These are phyloP conservation scores for Philopotamus ludificatus DNA, from an alignment of 1,140 invertebrate genomes.

Conservation along the genomic window DNA sequence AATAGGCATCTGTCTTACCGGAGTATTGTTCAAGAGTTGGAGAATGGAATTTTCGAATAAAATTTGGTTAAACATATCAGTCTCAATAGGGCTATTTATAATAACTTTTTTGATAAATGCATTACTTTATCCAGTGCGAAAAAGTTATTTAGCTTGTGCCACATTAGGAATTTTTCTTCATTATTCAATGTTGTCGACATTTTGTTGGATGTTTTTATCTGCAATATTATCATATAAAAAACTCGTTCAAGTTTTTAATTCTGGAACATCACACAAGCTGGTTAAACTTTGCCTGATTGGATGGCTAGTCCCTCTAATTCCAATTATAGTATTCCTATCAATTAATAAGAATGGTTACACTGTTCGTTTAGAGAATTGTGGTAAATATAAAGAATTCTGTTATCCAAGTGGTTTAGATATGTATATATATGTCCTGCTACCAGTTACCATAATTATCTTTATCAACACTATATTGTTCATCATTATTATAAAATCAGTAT, in stretches of 20 bases:
- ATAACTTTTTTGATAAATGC: constrained; percentile 47
- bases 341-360: constrained; percentile 46
- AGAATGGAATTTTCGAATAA: constrained; percentile 53
- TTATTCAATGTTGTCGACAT: constrained; percentile 51
- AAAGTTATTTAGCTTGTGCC: constrained; percentile 46
- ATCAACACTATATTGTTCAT: constrained; percentile 53
- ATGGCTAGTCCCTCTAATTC: constrained; percentile 49
- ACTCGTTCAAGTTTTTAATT: constrained; percentile 50
- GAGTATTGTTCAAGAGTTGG: constrained; percentile 50
- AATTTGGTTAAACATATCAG: constrained; percentile 52
- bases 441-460: constrained; percentile 48
- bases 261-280: constrained; percentile 50
- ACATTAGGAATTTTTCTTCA: constrained; percentile 49
- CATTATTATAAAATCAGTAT: constrained; percentile 52
- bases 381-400: constrained; percentile 46
- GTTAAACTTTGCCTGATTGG: constrained; percentile 50
- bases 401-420: constrained; percentile 50
- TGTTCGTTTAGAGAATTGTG: constrained; percentile 45
- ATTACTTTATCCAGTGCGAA: constrained; percentile 43
- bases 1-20: constrained; percentile 47
- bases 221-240: constrained; percentile 51
- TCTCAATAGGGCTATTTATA: constrained; percentile 47
- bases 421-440: constrained; percentile 50
- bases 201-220: constrained; percentile 56
- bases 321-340: constrained; percentile 49